Evolutionary conservation across 2,797 vertebrate genomes (phyloP), one percentile per base, ranked within the genome.

Genomic region (Parauchenoglanis punctatus): DNA sequence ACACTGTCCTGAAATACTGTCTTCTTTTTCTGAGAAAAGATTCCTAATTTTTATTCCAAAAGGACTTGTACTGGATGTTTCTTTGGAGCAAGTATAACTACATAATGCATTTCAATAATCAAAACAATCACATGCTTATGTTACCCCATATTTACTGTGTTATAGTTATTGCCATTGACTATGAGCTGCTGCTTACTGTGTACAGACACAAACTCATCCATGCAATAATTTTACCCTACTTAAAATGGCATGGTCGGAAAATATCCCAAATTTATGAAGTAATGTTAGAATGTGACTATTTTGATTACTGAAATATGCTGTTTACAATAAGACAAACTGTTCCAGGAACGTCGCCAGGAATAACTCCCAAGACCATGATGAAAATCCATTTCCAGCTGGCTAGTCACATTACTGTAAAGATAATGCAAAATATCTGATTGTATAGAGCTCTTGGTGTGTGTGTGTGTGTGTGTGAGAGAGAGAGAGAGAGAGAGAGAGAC

Each of bases 91-190:
- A 52, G 52, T 83, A 12, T 67, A 67, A 82, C 61, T 28, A 44
- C 35, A 85, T 28, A 77, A 61, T 85, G 84, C 18, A 52, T 78
- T 67, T 52, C 28, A 18, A 7, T 67, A 65, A 40, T 85, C 56
- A 85, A 76, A 76, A 85, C 20, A 76, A 54, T 78, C 61, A 86
- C 58, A 77, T 49, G 44, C 83, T 84, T 85, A 65, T 61, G n/a
- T 52, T 61, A 49, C 73, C n/a, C 10, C 46, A 78, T 85, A 63
- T 85, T 85, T 85, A 77, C 84, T 17, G 7, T 63, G 58, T 28
- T 83, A 28, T 31, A 52, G 17, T 67, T 65, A 52, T 83, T 67
- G 46, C 23, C 35, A 63, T 8, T 81, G 46, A 67, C 65, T 58
- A 54, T 54, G 63, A 68, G 61, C 75, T 85, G 75, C 75, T 8